phyloP scores from a whole-genome alignment of 2,888 invertebrate genomes.

The Xestoiulus laeticollis region DNA sequence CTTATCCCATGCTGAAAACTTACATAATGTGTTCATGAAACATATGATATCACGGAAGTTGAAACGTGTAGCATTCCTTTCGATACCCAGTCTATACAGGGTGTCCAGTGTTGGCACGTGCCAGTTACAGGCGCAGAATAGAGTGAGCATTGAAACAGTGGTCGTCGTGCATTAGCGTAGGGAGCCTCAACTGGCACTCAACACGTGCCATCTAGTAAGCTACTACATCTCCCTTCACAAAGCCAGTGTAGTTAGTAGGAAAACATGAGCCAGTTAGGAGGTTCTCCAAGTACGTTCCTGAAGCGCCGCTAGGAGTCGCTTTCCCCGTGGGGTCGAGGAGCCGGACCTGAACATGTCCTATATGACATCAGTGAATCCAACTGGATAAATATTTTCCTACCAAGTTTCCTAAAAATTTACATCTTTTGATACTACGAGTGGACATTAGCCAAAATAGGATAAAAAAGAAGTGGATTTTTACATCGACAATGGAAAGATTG shows the following conservation, averaged over 20 bases:
- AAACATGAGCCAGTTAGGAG: background rate
- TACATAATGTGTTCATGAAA: too few species aligned
- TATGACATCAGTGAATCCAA: background rate
- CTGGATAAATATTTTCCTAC: background rate
- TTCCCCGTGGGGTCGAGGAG: background rate
- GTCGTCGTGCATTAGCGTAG: background rate
- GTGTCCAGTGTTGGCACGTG: too few species aligned
- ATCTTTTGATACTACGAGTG: background rate
- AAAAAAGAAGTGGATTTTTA: background rate
- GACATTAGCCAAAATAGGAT: background rate
- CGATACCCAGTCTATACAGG: too few species aligned
- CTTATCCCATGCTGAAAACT: too few species aligned
- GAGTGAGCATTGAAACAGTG: background rate
- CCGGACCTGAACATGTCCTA: background rate
- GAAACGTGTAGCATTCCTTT: too few species aligned
- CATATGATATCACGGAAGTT: too few species aligned
- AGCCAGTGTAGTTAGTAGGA: background rate
- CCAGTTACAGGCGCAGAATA: too few species aligned
- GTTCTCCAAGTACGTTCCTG: background rate
- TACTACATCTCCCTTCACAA: background rate
- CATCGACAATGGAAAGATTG: background rate
- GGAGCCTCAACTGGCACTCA: background rate
- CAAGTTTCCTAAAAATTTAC: background rate
- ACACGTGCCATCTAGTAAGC: constrained; percentile 3
- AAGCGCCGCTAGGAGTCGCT: background rate